Conservation (phyloP, 1,140 invertebrate genomes). For the Tribolium castaneum region DNA sequence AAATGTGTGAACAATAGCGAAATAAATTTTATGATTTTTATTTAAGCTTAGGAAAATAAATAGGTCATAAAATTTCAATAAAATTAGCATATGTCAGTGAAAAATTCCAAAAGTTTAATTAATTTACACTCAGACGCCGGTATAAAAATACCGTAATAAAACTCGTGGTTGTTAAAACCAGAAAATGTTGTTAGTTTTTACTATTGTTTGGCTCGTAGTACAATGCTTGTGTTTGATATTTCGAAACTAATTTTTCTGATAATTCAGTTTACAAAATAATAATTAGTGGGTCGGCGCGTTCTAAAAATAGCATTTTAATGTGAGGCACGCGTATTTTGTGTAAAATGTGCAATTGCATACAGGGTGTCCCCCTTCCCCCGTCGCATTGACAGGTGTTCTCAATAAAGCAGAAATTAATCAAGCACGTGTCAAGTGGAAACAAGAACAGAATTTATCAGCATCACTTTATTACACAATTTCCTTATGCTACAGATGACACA, state of each 20-base stretch:
- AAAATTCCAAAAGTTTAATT: background rate
- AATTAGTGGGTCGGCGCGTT: background rate
- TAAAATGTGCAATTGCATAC: background rate
- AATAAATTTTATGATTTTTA: background rate
- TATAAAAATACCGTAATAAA: background rate
- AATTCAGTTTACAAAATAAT: no score
- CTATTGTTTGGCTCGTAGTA: no score
- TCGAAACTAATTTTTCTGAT: no score
- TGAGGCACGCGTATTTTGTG: background rate
- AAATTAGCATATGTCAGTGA: background rate
- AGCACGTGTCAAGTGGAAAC: slow-evolving; percentile 25
- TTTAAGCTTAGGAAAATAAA: background rate
- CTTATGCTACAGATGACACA: slow-evolving; percentile 15
- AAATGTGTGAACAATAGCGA: no score
- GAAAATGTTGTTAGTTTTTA: background rate
- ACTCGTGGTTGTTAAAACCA: background rate
- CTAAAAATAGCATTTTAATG: background rate
- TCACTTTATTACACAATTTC: slow-evolving; percentile 25
- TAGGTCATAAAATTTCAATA: background rate
- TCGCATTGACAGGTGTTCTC: slow-evolving; percentile 27
- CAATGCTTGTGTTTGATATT: no score
- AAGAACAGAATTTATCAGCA: slow-evolving; percentile 27
- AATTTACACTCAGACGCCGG: background rate
- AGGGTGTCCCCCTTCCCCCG: background rate
- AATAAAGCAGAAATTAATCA: slow-evolving; percentile 6